These are phyloP conservation scores for Chrysodeixis includens DNA, from an alignment of 2,888 invertebrate species.

Conservation along the genomic window DNA sequence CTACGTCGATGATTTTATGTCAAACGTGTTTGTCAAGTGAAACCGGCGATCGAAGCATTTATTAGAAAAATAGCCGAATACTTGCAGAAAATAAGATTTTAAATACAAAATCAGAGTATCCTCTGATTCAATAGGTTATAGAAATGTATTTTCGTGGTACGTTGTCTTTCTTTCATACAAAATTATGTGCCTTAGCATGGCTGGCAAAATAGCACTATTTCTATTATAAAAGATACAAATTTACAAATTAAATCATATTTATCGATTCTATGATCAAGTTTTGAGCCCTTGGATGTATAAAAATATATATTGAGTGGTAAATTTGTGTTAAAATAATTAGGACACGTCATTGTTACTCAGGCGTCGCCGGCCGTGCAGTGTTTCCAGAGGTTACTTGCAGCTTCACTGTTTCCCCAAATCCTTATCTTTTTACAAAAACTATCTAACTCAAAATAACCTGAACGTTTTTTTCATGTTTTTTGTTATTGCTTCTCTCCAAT, in stretches of 20 bases:
- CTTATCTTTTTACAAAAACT: neutral
- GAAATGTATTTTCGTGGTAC: constrained; percentile 75
- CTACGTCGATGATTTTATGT: constrained; percentile 81
- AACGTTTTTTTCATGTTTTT: neutral
- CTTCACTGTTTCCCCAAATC: neutral
- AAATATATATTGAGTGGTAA: neutral
- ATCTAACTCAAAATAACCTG: neutral
- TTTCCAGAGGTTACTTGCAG: constrained; percentile 51
- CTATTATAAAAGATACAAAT: constrained; percentile 7
- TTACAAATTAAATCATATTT: neutral
- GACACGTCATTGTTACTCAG: constrained; percentile 78
- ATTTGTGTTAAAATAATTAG: constrained; percentile 42
- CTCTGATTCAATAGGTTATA: constrained; percentile 51
- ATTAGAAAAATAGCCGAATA: constrained; percentile 42
- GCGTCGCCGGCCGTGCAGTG: constrained; percentile 50
- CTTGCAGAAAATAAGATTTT: constrained; percentile 44
- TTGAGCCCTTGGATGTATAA: neutral
- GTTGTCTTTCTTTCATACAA: constrained; percentile 53
- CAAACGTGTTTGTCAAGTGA: constrained; percentile 66
- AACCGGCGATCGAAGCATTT: constrained; percentile 58
- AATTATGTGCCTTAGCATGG: constrained; percentile 40
- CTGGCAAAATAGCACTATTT: constrained; percentile 22
- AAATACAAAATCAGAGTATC: constrained; percentile 45
- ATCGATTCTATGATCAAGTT: neutral
- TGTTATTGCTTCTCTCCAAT: neutral